Base-by-base conservation (phyloP, 2,888 invertebrate species). In the Galeruca laticollis region DNA sequence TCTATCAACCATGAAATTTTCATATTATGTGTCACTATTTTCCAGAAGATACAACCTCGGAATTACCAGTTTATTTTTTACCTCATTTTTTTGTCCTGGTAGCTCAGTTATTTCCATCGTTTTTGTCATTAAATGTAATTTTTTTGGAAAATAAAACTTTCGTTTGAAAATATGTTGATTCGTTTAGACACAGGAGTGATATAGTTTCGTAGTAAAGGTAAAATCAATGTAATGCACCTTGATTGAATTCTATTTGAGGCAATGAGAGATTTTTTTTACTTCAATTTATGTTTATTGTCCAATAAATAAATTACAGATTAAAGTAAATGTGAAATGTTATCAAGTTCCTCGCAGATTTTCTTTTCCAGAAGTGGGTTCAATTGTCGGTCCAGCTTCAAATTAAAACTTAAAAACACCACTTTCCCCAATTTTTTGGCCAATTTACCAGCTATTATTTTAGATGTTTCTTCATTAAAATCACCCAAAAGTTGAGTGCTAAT, bases 341-440 rank as follows among this genome's bases (percentile, higher is more conserved):
- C 82, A 26, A 88, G 85, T 81, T 87, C 86, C 73, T 86, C 83
- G 68, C 81, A 78, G 11, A 88, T 73, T 67, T 83, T 78, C 75
- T 86, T 84, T 76, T 87, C 87, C 43, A 88, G 72, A 37, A 80
- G 54, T 3, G 84, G 83, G 49, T 82, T 71, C 11, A 81, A 73
- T 54, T 81, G 76, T 71, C 80, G 81, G 77, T 86, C 85, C 6
- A 82, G 76, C 35, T 82, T 79, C 6, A 87, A 65, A 78, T 88
- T 88, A 72, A 84, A 86, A 80, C 88, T 88, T n/a, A 88, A 77
- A 77, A 83, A 88, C 11, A 88, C 85, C 60, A 84, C 84, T 76
- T 87, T 88, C 4, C 84, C 80, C 13, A 87, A 75, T 69, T 83
- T 85, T 73, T 84, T 86, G 0, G 86, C 78, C 21, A 88, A 71